These are phyloP conservation scores for Megalops atlanticus DNA, from an alignment of 2,113 vertebrate genomes.

Conservation along the genomic window DNA sequence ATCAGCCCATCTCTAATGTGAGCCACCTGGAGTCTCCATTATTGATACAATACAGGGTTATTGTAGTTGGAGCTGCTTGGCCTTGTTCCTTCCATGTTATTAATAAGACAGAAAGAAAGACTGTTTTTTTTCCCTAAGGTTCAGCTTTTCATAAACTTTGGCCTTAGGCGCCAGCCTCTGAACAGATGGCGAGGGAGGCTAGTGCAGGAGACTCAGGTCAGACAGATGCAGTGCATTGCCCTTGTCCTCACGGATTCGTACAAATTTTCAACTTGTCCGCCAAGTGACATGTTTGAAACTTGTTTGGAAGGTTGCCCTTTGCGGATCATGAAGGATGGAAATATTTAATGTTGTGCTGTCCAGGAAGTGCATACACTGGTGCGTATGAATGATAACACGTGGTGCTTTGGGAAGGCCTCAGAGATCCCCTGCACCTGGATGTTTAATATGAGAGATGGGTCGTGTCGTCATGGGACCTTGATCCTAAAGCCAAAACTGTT, in stretches of 20 bases:
- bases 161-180: not conserved
- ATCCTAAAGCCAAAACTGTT: too few species aligned
- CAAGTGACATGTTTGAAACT: too few species aligned
- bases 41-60: slow-evolving; percentile 23
- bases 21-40: not conserved
- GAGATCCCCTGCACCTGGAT: too few species aligned
- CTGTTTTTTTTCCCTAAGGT: slow-evolving; percentile 16
- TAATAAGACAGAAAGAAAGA: slow-evolving; percentile 35
- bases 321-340: too few species aligned
- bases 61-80: slow-evolving; percentile 17
- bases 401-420: too few species aligned
- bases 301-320: too few species aligned
- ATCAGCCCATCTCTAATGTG: not conserved
- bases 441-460: too few species aligned
- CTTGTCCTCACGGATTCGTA: not conserved
- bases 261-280: too few species aligned
- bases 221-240: slow-evolving; percentile 27
- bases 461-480: too few species aligned
- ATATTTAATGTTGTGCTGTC: too few species aligned
- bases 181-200: slow-evolving; percentile 25
- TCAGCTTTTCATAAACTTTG: slow-evolving; percentile 22
- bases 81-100: slow-evolving; percentile 18
- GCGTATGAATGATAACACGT: too few species aligned
- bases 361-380: too few species aligned
- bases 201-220: not conserved